Conservation (phyloP, 2,113 vertebrate genomes). For the Paedocypris sp. region DNA sequence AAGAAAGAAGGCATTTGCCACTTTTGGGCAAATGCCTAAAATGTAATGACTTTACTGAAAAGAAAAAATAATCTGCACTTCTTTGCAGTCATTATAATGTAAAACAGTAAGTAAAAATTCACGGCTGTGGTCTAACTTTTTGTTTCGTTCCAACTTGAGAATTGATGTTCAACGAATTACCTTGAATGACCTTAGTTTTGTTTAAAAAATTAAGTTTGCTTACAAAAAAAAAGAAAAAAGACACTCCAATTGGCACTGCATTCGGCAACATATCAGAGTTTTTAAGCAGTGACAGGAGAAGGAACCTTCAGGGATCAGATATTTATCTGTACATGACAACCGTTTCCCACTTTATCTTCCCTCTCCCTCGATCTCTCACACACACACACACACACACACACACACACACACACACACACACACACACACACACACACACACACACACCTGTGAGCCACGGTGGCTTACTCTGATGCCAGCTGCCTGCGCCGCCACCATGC, state of each 20-base stretch:
- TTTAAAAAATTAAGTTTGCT: no score
- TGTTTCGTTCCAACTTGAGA: no score
- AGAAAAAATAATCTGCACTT: no score
- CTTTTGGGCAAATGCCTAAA: no score
- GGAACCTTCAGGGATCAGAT: background rate
- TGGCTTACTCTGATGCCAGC: background rate
- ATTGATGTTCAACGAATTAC: no score
- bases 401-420: background rate
- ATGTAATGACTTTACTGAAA: no score
- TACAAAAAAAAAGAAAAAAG: background rate
- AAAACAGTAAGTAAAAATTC: no score
- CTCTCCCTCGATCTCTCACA: background rate
- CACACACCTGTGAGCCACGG: background rate
- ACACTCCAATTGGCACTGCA: background rate
- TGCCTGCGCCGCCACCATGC: no score
- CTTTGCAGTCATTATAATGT: no score
- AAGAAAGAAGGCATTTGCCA: no score
- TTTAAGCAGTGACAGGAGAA: background rate
- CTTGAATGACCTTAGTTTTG: no score
- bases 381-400: background rate
- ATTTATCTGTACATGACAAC: background rate
- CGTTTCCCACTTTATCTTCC: background rate
- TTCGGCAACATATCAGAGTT: background rate
- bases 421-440: background rate
- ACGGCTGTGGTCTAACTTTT: no score